Percentiles rank a stretch among this genome's conserved stretches.
Conservation (phyloP, 2,797 vertebrate species). For the Vultur gryphus region DNA sequence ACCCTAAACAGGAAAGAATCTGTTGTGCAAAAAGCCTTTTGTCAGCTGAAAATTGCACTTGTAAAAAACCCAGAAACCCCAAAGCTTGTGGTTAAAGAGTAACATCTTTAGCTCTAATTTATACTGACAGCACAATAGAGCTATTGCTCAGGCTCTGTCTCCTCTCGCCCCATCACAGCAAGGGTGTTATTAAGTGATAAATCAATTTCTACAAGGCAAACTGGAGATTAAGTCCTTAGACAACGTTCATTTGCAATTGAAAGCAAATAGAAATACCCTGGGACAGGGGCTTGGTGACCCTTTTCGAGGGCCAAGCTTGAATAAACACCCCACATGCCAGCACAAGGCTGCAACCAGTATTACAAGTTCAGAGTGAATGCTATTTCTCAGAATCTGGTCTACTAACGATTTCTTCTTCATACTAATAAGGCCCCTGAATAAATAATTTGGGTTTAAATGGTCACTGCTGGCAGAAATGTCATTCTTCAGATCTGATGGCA, state of each 20-base stretch:
- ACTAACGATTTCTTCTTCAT: not conserved
- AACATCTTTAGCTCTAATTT: constrained; percentile 59
- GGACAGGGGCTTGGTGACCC: not conserved
- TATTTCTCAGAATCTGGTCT: not conserved
- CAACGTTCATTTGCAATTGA: constrained; percentile 26
- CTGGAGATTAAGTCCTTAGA: constrained; percentile 9
- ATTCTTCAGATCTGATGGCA: not conserved
- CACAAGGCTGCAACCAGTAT: not conserved
- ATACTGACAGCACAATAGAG: constrained; percentile 39
- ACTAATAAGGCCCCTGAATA: not conserved
- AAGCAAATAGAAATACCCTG: constrained; percentile 10
- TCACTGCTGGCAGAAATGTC: not conserved
- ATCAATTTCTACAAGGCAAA: constrained; percentile 51
- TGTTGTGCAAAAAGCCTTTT: constrained; percentile 51
- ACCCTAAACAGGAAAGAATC: constrained; percentile 44
- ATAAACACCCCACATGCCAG: not conserved
- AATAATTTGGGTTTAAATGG: not conserved
- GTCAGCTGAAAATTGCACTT: constrained; percentile 53
- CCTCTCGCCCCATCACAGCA: not conserved
- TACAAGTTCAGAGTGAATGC: not conserved
- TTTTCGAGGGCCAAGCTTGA: not conserved
- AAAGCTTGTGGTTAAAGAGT: constrained; percentile 30
- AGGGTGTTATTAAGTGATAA: constrained; percentile 51
- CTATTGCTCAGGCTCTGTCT: constrained; percentile 17
- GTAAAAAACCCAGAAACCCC: constrained; percentile 8